These are phyloP conservation scores for Cryptophagus acutangulus DNA, from an alignment of 2,888 invertebrate species.

Conservation along the genomic window DNA sequence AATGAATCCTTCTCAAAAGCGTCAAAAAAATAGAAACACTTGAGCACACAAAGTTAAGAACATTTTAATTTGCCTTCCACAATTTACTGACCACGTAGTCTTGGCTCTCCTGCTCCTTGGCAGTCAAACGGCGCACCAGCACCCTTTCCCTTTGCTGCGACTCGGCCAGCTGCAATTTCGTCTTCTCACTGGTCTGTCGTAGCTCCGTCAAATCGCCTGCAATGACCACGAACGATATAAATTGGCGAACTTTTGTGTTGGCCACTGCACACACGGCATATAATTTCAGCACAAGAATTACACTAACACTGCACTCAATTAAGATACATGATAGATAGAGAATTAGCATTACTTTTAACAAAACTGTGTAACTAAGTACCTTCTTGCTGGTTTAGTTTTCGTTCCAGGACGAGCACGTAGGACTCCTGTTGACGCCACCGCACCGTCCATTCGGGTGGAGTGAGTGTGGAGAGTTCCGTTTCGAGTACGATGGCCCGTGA, in stretches of 20 bases:
- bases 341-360: conserved; percentile 20
- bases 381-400: conserved; percentile 71
- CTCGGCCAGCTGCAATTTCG: conserved; percentile 77
- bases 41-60: conserved; percentile 37
- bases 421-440: conserved; percentile 73
- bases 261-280: conserved; percentile 2
- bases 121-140: conserved; percentile 83
- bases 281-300: no score
- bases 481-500: conserved; percentile 60
- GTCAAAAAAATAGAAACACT: no score
- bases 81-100: conserved; percentile 80
- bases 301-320: conserved; percentile 36
- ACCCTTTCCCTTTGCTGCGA: conserved; percentile 88
- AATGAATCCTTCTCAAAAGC: no score
- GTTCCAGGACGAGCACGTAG: conserved; percentile 71
- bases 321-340: conserved; percentile 19
- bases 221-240: conserved; percentile 44
- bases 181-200: conserved; percentile 73
- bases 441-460: conserved; percentile 61
- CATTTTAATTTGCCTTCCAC: conserved; percentile 39
- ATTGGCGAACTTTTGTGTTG: conserved; percentile 10
- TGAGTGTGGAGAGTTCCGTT: conserved; percentile 60
- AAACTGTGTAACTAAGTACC: conserved; percentile 56
- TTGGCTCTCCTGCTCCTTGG: conserved; percentile 95
- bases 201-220: conserved; percentile 66